These are phyloP conservation scores for Poecilia wingei DNA, from an alignment of 2,797 vertebrate species.

Conservation along the genomic window DNA sequence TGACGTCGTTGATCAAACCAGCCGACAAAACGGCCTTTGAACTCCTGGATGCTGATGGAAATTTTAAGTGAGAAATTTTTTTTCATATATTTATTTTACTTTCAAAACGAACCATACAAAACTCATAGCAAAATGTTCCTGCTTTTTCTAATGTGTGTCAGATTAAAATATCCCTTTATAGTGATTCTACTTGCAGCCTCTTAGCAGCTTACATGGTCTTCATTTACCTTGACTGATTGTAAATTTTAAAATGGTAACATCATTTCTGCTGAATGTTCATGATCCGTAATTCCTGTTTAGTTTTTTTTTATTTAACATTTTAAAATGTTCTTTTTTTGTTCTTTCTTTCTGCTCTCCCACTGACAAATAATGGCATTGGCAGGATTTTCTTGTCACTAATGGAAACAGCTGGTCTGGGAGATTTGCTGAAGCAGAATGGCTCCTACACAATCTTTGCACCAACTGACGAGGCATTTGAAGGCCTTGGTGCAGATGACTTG, in stretches of 20 bases:
- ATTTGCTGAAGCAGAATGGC: conserved; percentile 86
- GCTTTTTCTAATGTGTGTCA: neutral
- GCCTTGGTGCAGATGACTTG: conserved; percentile 84
- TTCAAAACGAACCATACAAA: neutral
- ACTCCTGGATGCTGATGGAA: conserved; percentile 85
- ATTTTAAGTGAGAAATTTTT: conserved; percentile 86
- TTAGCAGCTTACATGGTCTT: neutral
- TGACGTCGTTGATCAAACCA: conserved; percentile 87
- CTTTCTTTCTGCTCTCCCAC: neutral
- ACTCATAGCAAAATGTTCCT: neutral
- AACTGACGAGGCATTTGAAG: conserved; percentile 90
- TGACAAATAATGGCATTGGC: conserved; percentile 18
- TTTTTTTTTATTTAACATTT: neutral
- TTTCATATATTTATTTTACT: neutral
- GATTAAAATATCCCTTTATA: neutral
- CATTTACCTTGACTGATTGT: neutral
- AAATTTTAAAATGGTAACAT: neutral
- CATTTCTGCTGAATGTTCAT: neutral
- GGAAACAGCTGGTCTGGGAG: conserved; percentile 88
- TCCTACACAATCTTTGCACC: conserved; percentile 94
- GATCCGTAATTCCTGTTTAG: neutral
- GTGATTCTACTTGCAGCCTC: neutral
- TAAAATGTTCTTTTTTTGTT: neutral
- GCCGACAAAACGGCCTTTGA: conserved; percentile 86
- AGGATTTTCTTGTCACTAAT: conserved; percentile 92